A percentile compares a stretch with the other conserved stretches of the same genome.
Evolutionary conservation across 2,888 invertebrate genomes (phyloP).

Genomic region (Campoletis raptor): DNA sequence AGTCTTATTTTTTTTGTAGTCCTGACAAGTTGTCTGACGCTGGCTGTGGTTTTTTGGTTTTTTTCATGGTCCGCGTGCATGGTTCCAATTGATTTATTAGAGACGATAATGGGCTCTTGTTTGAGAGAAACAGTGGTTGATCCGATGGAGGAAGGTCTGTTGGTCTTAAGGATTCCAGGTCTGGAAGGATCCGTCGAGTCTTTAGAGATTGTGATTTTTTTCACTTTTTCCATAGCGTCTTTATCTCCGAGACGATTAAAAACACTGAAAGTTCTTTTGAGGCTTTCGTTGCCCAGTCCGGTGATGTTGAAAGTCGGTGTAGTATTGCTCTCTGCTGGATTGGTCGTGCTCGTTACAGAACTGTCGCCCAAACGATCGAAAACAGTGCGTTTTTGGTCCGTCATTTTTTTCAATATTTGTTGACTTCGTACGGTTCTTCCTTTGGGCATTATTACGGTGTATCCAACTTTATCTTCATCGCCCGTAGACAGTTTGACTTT

Average conservation of each 20-base stretch:
- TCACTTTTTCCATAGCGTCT: slow-evolving; percentile 68
- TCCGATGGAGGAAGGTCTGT: slow-evolving; percentile 65
- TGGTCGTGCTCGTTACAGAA: slow-evolving; percentile 84
- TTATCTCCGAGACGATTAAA: slow-evolving; percentile 84
- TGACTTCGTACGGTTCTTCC: slow-evolving; percentile 84
- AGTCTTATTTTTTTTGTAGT: slow-evolving; percentile 75
- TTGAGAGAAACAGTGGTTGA: slow-evolving; percentile 61
- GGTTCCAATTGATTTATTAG: slow-evolving; percentile 77
- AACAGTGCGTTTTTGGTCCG: slow-evolving; percentile 84
- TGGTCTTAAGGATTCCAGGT: slow-evolving; percentile 79
- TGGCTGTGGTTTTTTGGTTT: slow-evolving; percentile 75
- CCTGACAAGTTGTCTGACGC: slow-evolving; percentile 75
- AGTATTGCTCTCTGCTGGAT: slow-evolving; percentile 72
- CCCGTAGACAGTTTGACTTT: slow-evolving; percentile 62
- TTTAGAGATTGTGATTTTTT: slow-evolving; percentile 66
- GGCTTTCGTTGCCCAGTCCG: slow-evolving; percentile 80
- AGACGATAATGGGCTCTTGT: slow-evolving; percentile 67
- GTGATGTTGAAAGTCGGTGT: slow-evolving; percentile 82
- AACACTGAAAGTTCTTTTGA: slow-evolving; percentile 80
- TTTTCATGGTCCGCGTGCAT: slow-evolving; percentile 83
- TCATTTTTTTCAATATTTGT: slow-evolving; percentile 82
- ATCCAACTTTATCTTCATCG: slow-evolving; percentile 84
- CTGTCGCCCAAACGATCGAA: slow-evolving; percentile 86
- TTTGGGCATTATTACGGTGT: slow-evolving; percentile 85
- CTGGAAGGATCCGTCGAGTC: background rate